These are phyloP conservation scores for Ceratothoa steindachneri DNA, from an alignment of 2,888 invertebrate genomes.

Conservation along the genomic window DNA sequence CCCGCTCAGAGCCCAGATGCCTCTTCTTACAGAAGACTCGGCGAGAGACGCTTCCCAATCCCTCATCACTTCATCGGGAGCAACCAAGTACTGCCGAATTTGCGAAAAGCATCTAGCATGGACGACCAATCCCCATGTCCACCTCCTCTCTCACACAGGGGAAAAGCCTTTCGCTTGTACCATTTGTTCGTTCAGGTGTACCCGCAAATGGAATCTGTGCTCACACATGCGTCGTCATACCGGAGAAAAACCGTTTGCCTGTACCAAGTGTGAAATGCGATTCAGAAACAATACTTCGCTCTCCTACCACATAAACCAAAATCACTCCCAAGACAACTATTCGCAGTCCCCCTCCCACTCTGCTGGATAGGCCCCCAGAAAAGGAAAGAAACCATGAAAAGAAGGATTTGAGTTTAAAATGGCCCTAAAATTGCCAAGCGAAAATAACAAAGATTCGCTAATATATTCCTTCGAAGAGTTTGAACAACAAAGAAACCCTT, in stretches of 20 bases:
- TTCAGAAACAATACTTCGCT: conserved; percentile 28
- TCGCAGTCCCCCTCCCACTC: neutral
- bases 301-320: conserved; percentile 18
- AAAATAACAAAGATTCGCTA: no score
- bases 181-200: conserved; percentile 32
- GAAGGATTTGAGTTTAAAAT: neutral
- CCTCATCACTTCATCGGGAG: no score
- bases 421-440: no score
- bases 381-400: neutral
- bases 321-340: no score
- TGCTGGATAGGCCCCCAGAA: neutral
- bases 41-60: no score
- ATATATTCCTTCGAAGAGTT: no score
- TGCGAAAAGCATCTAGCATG: neutral
- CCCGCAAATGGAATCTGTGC: conserved; percentile 35
- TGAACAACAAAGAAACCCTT: no score
- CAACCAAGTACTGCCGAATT: neutral
- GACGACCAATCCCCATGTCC: neutral
- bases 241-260: conserved; percentile 25
- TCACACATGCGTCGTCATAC: conserved; percentile 35
- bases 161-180: conserved; percentile 39
- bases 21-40: no score
- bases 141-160: neutral
- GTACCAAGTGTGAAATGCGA: conserved; percentile 30
- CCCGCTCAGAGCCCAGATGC: no score